Evolutionary conservation across 2,113 vertebrate genomes (phyloP).

Genomic region (Grammomys surdaster): DNA sequence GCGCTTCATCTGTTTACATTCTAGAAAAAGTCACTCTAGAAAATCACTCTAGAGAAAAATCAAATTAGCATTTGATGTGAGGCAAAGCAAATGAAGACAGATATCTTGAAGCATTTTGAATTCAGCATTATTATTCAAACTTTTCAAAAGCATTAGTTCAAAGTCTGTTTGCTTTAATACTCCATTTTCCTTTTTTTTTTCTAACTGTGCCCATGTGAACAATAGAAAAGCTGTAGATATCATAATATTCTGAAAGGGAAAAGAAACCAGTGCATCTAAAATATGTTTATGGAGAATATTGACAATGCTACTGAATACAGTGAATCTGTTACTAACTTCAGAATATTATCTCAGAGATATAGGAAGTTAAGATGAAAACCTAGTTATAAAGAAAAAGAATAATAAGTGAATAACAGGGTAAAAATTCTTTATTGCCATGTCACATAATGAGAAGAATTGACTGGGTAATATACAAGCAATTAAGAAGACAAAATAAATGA

Average conservation of each 20-base stretch:
- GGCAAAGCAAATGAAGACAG: not conserved
- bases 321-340: slow-evolving; percentile 77
- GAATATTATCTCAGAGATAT: slow-evolving; percentile 18
- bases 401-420: slow-evolving; percentile 40
- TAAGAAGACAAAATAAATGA: slow-evolving; percentile 59
- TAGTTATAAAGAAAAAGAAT: slow-evolving; percentile 62
- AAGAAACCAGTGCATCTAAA: slow-evolving; percentile 43
- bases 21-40: not conserved
- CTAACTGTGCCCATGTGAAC: not conserved
- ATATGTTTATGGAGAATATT: slow-evolving; percentile 66
- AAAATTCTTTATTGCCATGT: slow-evolving; percentile 59
- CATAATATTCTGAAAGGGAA: slow-evolving; percentile 78
- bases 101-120: not conserved
- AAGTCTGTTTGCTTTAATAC: slow-evolving; percentile 11
- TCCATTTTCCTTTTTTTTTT: not conserved
- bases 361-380: not conserved
- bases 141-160: slow-evolving; percentile 48
- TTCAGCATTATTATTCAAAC: slow-evolving; percentile 34
- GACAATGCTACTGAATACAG: slow-evolving; percentile 39
- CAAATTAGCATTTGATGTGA: not conserved
- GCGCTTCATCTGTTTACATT: not conserved
- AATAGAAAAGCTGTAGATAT: slow-evolving; percentile 52
- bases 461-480: not conserved
- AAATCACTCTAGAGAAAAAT: not conserved
- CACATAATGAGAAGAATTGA: slow-evolving; percentile 69